Evolutionary conservation across 1,140 invertebrate species (phyloP), one percentile per base, ranked within the genome.

Genomic region (Mylabris phalerata): DNA sequence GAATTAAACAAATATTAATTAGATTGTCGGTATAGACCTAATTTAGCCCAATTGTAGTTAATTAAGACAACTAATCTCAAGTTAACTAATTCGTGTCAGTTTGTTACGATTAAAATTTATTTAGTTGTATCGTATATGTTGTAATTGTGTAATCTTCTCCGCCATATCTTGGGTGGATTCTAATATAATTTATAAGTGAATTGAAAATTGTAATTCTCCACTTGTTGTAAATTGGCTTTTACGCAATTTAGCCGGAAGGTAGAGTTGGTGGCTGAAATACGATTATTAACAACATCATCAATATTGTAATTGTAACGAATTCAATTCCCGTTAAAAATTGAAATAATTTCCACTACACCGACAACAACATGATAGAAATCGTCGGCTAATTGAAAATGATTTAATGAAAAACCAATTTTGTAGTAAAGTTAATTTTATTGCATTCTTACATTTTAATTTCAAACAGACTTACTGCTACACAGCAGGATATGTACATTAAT

Each of bases 401-500:
- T 45, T 46, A 45, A 45, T 43, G 44, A 52, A 38, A 24, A 42
- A 5, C 7, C 50, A 52, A 24, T 43, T 42, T 43, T 13, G 41
- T 54, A 54, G 46, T 54, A 54, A 54, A 54, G 51, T 54, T 19
- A 32, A 54, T 54, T 54, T 48, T 54, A 54, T 54, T 54, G 51
- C 51, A 27, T 44, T 48, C 38, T 55, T 50, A 39, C n/a, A 57
- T 32, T 32, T 4, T 32, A 32, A 32, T 32, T 32, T 32, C 7
- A 25, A 57, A 61, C 55, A 57, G 48, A n/a, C 9, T 56, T 57
- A 51, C 59, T 61, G 59, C 59, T 41, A 52, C 9, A 24, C 19
- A 11, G 59, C 59, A 61, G 59, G 59, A 61, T 61, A 61, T 61
- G 59, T 61, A 61, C 59, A 61, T 55, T 57, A 54, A 61, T 56